Base-by-base conservation (phyloP, 2,888 invertebrate species). In the Arge pagana region DNA sequence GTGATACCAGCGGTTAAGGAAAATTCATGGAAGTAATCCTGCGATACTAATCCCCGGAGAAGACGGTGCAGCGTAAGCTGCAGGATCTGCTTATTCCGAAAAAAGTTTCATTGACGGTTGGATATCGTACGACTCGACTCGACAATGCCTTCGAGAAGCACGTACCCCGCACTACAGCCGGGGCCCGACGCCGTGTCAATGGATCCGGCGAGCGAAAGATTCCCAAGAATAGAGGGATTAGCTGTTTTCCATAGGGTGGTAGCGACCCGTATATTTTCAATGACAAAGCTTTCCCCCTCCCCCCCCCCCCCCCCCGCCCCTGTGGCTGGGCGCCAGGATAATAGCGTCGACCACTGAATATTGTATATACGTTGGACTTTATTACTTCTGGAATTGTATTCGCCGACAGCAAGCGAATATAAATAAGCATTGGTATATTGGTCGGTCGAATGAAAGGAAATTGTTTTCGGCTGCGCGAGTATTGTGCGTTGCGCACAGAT, bases 181-280 rank as follows among this genome's bases (percentile, higher is more conserved):
- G 19, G 11, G 33, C n/a, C n/a, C n/a, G n/a, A n/a, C n/a, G n/a
- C n/a, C n/a, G n/a, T n/a, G n/a, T n/a, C 33, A 10, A 33, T 24
- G 33, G 33, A 10, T n/a, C 18, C 13, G 13, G 6, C 8, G n/a
- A 16, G 31, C n/a, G 30, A 28, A n/a, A 45, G 45, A 24, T 33
- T 45, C 5, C 33, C 23, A 33, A 45, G 33, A 45, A 45, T 45
- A 24, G 45, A 45, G 45, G 45, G 45, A 45, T 45, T 45, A 45
- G 45, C 15, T 45, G 33, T 35, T 45, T 35, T 45, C 24, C 45
- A 35, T 45, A 24, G 45, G 45, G 45, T 10, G 10, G 33, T n/a
- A n/a, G 23, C 28, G 28, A 1, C 31, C 45, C 13, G 26, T 45
- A 45, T 35, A 30, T 45, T 45, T 31, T 45, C 45, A 45, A 45